phyloP scores from a whole-genome alignment of 1,140 invertebrate genomes.

The Dinoponera quadriceps region DNA sequence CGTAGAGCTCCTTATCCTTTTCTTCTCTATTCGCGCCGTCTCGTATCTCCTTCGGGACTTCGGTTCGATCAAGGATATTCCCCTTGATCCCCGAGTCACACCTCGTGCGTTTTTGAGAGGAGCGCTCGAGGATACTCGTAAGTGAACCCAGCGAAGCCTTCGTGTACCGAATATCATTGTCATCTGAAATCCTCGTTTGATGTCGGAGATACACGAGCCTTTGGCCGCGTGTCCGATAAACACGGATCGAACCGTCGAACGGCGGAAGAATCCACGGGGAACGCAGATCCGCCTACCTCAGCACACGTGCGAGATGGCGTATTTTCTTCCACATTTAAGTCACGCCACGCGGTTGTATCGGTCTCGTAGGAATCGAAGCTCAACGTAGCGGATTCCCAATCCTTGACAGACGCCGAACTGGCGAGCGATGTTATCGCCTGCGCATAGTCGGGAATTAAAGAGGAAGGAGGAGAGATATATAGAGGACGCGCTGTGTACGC shows the following conservation, averaged over 20 bases:
- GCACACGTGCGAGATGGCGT: constrained; percentile 41
- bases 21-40: not conserved
- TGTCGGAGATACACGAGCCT: constrained; percentile 8
- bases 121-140: not conserved
- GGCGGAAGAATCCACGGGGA: constrained; percentile 20
- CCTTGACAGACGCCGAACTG: constrained; percentile 46
- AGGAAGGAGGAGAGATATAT: not conserved
- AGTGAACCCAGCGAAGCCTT: not conserved
- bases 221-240: constrained; percentile 27
- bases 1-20: not conserved
- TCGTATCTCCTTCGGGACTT: not conserved
- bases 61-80: not conserved
- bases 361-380: constrained; percentile 40
- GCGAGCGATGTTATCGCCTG: constrained; percentile 26
- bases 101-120: not conserved
- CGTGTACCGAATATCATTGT: constrained; percentile 28
- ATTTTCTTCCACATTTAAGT: constrained; percentile 59
- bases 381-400: constrained; percentile 37
- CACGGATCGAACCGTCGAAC: constrained; percentile 27
- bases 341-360: constrained; percentile 42
- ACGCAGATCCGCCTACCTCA: constrained; percentile 30
- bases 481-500: not conserved
- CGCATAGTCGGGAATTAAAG: constrained; percentile 34
- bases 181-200: constrained; percentile 37
- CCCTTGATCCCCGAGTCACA: not conserved